Base-by-base conservation (phyloP, 2,113 vertebrate genomes). In the Epinephelus lanceolatus region DNA sequence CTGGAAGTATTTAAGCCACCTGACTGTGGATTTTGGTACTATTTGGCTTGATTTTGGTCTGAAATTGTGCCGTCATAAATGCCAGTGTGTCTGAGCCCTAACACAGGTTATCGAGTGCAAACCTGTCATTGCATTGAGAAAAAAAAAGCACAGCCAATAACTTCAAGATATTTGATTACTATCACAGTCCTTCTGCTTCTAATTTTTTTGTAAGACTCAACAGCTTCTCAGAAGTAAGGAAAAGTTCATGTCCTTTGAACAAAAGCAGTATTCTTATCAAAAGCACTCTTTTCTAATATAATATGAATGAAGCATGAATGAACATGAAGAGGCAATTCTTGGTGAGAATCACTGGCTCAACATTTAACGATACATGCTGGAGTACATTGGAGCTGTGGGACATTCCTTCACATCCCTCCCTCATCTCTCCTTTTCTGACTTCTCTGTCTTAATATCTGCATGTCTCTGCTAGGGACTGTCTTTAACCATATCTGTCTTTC, bases 271-370 rank as follows among this genome's bases (percentile, higher is more conserved):
- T 78, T 75, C 55, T 75, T 65, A 62, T 49, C 59, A 76, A 80
- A 83, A 51, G 27, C 37, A 14, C 23, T 57, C 15, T 70, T 75
- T 47, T 72, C 45, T 67, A 60, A 80, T 69, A 61, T 53, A 56
- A 81, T 42, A 73, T 55, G 65, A 86, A 79, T 4, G 47, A 78
- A 82, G 71, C 72, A 67, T 65, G 74, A 87, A 27, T 12, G 78
- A 83, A 90, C 86, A 86, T 6, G 74, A 91, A 75, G 33, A 77
- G 76, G 51, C 37, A 12, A 42, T 25, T 67, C 61, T 55, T 9
- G 10, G 30, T 56, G 56, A 66, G 60, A 72, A 66, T 65, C 60
- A 47, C 55, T 23, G 59, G 21, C 60, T 78, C 52, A 9, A 45
- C 33, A 49, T 42, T 78, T 30, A 78, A 76, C 70, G 40, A 82